Conservation (phyloP, 2,113 vertebrate species). For the Periophthalmus modestus region DNA sequence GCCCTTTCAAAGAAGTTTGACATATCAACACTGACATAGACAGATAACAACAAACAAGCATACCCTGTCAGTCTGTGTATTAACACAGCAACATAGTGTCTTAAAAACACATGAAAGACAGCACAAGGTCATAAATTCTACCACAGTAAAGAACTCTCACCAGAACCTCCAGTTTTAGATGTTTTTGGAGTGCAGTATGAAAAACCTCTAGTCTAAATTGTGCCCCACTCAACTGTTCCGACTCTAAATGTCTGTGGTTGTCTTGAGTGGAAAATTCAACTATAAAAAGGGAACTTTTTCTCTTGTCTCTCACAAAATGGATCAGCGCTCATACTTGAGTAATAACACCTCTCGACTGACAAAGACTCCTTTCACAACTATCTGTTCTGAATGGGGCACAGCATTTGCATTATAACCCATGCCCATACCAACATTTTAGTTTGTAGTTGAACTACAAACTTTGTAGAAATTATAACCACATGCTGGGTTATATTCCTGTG, state of each 20-base stretch:
- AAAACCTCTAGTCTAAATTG: conserved; percentile 51
- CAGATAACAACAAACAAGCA: conserved; percentile 27
- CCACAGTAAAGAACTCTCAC: neutral
- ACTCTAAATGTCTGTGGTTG: conserved; percentile 25
- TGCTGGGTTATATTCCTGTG: conserved; percentile 45
- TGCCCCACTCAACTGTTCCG: conserved; percentile 44
- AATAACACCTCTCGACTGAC: conserved; percentile 20
- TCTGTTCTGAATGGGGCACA: conserved; percentile 37
- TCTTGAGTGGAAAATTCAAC: conserved; percentile 36
- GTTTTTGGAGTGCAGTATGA: conserved; percentile 29
- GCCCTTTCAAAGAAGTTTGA: conserved; percentile 34
- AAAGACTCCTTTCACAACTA: conserved; percentile 11
- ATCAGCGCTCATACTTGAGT: conserved; percentile 11
- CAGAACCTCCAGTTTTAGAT: conserved; percentile 6
- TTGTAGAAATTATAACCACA: conserved; percentile 61
- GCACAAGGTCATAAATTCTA: conserved; percentile 25
- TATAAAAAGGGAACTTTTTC: neutral
- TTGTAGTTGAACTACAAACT: conserved; percentile 19
- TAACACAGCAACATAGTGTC: conserved; percentile 31
- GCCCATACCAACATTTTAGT: conserved; percentile 30
- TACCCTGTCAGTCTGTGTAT: conserved; percentile 5
- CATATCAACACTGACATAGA: conserved; percentile 20
- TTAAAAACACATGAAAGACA: conserved; percentile 32
- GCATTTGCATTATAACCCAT: conserved; percentile 12
- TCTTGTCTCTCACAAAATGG: neutral